A percentile compares a stretch with the other conserved stretches of the same genome.
Conservation (phyloP, 2,888 invertebrate species). For the Phortica magna region DNA sequence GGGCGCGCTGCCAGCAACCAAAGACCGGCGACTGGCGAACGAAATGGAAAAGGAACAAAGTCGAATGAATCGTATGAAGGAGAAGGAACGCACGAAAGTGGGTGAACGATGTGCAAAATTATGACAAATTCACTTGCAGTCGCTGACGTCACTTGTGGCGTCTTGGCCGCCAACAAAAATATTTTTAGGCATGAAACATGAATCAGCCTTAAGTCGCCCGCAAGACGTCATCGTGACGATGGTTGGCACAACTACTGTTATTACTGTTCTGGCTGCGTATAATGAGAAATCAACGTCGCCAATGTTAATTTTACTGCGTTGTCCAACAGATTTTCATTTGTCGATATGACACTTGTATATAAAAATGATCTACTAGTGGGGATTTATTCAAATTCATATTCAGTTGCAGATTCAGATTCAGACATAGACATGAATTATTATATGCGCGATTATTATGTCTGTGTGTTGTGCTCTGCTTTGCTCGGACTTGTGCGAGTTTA, state of each 20-base stretch:
- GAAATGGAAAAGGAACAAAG: not conserved
- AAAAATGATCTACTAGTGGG: not conserved
- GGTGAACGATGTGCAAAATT: slow-evolving; percentile 30
- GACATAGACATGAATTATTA: slow-evolving; percentile 1
- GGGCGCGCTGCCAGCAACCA: not conserved
- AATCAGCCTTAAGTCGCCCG: too few relatives aligned
- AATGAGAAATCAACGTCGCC: not conserved
- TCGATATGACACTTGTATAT: not conserved
- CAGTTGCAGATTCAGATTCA: not conserved
- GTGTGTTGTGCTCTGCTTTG: slow-evolving; percentile 61
- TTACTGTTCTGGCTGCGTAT: too few relatives aligned
- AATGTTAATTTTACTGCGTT: not conserved
- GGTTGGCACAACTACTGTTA: not conserved
- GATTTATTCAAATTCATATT: not conserved
- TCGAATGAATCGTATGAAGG: not conserved
- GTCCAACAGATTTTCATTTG: not conserved
- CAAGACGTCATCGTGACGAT: not conserved
- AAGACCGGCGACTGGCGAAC: not conserved
- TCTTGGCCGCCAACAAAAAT: too few relatives aligned
- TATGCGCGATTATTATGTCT: slow-evolving; percentile 63
- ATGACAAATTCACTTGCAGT: slow-evolving; percentile 15
- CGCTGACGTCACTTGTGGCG: slow-evolving; percentile 57
- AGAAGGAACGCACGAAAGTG: slow-evolving; percentile 30
- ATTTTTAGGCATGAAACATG: too few relatives aligned
- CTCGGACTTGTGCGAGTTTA: not conserved